phyloP scores from a whole-genome alignment of 2,888 invertebrate species.

The Phasia obesa region DNA sequence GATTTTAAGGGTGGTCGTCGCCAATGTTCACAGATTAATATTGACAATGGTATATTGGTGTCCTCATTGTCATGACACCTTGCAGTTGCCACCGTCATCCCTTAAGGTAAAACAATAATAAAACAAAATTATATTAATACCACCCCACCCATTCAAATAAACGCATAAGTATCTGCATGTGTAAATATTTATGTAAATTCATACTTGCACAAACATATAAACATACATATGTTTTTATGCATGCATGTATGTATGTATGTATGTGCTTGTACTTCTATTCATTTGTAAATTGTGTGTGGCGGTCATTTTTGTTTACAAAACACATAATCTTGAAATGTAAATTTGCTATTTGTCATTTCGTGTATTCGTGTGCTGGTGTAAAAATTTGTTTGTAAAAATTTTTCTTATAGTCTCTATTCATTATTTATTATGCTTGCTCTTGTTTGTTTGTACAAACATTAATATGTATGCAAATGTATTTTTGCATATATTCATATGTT shows the following conservation, averaged over 20 bases:
- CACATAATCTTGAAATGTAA: conserved; percentile 44
- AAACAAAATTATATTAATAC: conserved; percentile 11
- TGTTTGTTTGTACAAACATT: conserved; percentile 10
- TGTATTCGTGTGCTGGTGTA: conserved; percentile 4
- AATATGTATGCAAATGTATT: no score
- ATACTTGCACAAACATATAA: neutral
- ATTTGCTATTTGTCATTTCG: conserved; percentile 45
- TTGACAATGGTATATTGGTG: conserved; percentile 77
- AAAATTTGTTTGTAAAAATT: conserved; percentile 7
- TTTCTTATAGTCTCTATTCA: conserved; percentile 22
- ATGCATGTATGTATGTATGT: neutral
- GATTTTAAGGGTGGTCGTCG: conserved; percentile 54
- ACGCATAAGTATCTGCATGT: neutral
- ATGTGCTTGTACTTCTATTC: neutral
- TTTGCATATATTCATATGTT: neutral
- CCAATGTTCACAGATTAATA: conserved; percentile 60
- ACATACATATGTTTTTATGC: conserved; percentile 2
- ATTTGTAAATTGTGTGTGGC: conserved; percentile 27
- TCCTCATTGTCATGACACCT: conserved; percentile 79
- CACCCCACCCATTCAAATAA: neutral
- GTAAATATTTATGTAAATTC: neutral
- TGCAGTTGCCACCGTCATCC: conserved; percentile 77
- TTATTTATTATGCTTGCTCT: conserved; percentile 34
- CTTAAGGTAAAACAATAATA: conserved; percentile 76
- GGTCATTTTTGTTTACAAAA: conserved; percentile 54